Evolutionary conservation across 2,797 vertebrate genomes (phyloP), one percentile per base, ranked within the genome.

Genomic region (Sylvia borin): DNA sequence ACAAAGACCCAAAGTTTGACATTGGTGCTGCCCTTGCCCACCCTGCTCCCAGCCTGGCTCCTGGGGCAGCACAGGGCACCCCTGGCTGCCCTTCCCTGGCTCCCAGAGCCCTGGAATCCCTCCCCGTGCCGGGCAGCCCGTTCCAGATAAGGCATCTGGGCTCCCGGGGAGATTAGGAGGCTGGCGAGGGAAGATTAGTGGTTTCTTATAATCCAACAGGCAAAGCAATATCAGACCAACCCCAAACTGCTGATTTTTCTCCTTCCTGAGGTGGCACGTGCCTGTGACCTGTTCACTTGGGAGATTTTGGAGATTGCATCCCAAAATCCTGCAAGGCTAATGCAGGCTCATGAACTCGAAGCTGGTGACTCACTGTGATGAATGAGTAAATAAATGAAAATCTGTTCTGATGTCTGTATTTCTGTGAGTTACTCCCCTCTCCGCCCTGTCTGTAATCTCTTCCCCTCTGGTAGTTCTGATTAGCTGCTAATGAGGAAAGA

Each of bases 401-500:
- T 71, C 76, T 89, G 78, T 64, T 94, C 91, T 93, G 88, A 93
- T 85, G 86, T 94, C 95, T 94, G 90, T 90, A 64, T 96, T 92
- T 85, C 88, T 91, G 34, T 42, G 90, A 72, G 94, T 77, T 87
- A 27, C 84, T 95, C 91, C 91, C 54, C 74, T 93, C 92, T 91
- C 92, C 43, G 4, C 92, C 96, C 95, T 79, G 77, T 34, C 86
- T 93, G 77, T 85, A 89, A 93, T 95, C 90, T 92, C 93, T 95
- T 89, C 88, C 80, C 86, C 94, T 97, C 91, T 87, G 80, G 71
- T 94, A 82, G 71, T 87, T 96, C 92, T 95, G 86, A 89, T 96
- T 91, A 96, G 86, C 78, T 85, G 88, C 90, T 97, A 91, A 94
- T 62, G 86, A 92, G 90, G 92, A 94, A 73, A 96, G 90, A 90